A percentile compares a stretch with the other conserved stretches of the same genome.
phyloP scores from a whole-genome alignment of 1,140 invertebrate species.

The Trichoplusia ni region DNA sequence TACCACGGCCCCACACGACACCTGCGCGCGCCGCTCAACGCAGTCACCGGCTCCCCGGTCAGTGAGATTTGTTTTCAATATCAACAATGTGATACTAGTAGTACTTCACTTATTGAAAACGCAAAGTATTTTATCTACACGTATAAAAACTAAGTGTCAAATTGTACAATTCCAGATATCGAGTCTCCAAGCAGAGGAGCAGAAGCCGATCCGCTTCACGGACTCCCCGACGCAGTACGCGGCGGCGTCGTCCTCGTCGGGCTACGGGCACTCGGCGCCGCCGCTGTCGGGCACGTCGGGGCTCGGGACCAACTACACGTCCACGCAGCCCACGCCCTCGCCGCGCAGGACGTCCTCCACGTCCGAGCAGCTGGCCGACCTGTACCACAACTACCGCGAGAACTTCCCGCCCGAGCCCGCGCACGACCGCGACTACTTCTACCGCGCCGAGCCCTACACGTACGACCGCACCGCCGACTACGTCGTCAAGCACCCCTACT shows the following conservation, averaged over 20 bases:
- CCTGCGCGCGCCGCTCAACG: slow-evolving; percentile 86
- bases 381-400: slow-evolving; percentile 73
- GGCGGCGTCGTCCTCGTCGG: slow-evolving; percentile 72
- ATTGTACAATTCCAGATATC: slow-evolving; percentile 73
- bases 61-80: too few relatives aligned
- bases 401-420: slow-evolving; percentile 66
- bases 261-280: slow-evolving; percentile 69
- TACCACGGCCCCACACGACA: slow-evolving; percentile 94
- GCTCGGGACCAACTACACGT: slow-evolving; percentile 78
- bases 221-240: slow-evolving; percentile 88
- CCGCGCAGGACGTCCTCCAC: slow-evolving; percentile 79
- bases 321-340: slow-evolving; percentile 84
- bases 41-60: slow-evolving; percentile 77
- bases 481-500: slow-evolving; percentile 67
- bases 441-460: slow-evolving; percentile 69
- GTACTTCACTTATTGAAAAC: too few relatives aligned
- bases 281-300: slow-evolving; percentile 73
- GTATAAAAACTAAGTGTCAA: too few relatives aligned
- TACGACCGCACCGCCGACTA: slow-evolving; percentile 71
- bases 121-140: too few relatives aligned
- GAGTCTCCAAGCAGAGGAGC: slow-evolving; percentile 79
- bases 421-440: slow-evolving; percentile 84
- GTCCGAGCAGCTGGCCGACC: slow-evolving; percentile 61
- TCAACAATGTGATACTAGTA: too few relatives aligned
- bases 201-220: slow-evolving; percentile 88